Conservation (phyloP, 1,140 invertebrate genomes). For the Mycetomoellerius zeteki region DNA sequence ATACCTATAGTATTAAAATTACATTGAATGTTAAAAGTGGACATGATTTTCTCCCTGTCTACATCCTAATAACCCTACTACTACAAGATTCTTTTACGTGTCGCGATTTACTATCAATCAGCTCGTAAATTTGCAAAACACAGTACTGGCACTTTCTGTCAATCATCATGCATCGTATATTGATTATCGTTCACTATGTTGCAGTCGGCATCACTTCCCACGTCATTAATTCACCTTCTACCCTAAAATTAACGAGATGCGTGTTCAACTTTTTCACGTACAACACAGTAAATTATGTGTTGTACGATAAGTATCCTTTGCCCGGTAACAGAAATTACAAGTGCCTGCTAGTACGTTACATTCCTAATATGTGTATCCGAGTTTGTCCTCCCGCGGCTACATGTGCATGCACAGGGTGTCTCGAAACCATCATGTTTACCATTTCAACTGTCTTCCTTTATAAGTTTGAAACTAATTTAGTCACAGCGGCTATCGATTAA, state of each 20-base stretch:
- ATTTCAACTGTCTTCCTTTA: background rate
- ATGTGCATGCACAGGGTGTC: background rate
- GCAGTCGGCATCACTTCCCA: conserved; percentile 46
- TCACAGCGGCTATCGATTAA: background rate
- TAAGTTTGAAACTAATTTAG: background rate
- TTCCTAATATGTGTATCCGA: conserved; percentile 49
- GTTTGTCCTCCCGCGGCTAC: conserved; percentile 49
- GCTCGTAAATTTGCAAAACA: conserved; percentile 37
- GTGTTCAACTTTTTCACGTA: conserved; percentile 44
- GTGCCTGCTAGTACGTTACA: conserved; percentile 33
- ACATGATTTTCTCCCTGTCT: background rate
- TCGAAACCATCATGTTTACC: background rate
- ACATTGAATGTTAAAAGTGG: conserved; percentile 19
- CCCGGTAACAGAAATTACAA: conserved; percentile 52
- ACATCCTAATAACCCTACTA: background rate
- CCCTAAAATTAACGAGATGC: conserved; percentile 41
- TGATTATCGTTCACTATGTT: conserved; percentile 33
- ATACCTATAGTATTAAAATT: background rate
- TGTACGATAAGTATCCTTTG: conserved; percentile 40
- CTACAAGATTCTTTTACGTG: background rate
- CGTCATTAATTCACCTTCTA: conserved; percentile 21
- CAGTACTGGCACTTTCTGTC: conserved; percentile 28
- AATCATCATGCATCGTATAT: conserved; percentile 33
- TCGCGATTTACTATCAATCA: conserved; percentile 39
- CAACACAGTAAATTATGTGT: conserved; percentile 39